These are phyloP conservation scores for Drosophila nr. perissopoda DNA, from an alignment of 2,888 invertebrate species.

Conservation along the genomic window DNA sequence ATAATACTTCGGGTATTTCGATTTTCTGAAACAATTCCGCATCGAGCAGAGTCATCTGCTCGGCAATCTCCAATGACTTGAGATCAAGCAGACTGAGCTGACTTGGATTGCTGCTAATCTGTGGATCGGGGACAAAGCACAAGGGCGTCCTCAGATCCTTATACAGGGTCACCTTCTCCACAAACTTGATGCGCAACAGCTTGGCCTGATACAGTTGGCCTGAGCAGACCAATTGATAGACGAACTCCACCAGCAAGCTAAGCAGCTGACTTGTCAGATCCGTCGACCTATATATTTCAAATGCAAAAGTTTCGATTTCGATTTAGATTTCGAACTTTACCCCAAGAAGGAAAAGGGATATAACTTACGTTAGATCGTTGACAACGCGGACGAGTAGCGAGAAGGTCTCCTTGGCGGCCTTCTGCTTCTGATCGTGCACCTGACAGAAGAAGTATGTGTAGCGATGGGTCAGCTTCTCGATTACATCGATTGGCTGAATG, in stretches of 20 bases:
- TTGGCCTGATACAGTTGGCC: conserved; percentile 97
- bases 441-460: conserved; percentile 89
- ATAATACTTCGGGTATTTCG: conserved; percentile 97
- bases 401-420: conserved; percentile 94
- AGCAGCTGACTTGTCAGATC: conserved; percentile 93
- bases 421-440: conserved; percentile 89
- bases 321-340: not conserved
- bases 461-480: conserved; percentile 92
- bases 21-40: conserved; percentile 97
- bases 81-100: conserved; percentile 93
- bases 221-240: conserved; percentile 95
- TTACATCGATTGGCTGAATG: conserved; percentile 93
- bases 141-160: conserved; percentile 82
- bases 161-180: conserved; percentile 89
- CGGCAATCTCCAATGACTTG: conserved; percentile 97
- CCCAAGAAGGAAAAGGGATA: conserved; percentile 64
- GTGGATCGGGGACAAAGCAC: conserved; percentile 67
- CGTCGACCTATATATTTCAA: conserved; percentile 87
- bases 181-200: conserved; percentile 94
- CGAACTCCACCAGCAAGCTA: conserved; percentile 95
- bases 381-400: conserved; percentile 97
- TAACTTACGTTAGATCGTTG: conserved; percentile 95
- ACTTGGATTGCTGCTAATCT: conserved; percentile 84
- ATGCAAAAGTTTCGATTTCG: not conserved
- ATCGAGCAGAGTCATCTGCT: conserved; percentile 99